phyloP scores from a whole-genome alignment of 35 echinoderm and acorn worm genomes.

The Patiria miniata region DNA sequence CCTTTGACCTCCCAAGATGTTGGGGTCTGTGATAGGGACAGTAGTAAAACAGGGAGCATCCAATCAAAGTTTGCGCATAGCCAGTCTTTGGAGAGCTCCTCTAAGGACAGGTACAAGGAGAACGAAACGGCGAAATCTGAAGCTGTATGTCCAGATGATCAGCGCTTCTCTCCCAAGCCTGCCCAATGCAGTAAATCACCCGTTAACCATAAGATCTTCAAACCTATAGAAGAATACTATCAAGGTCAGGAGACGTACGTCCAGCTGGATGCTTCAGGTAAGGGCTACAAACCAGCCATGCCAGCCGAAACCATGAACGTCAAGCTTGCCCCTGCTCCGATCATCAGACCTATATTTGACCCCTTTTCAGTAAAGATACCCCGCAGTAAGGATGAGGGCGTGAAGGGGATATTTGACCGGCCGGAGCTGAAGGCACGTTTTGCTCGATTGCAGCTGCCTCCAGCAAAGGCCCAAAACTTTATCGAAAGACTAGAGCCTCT shows the following conservation, averaged over 20 bases:
- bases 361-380: constrained; percentile 9
- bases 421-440: neutral
- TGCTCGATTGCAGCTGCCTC: neutral
- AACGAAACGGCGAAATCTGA: neutral
- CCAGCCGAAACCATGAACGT: neutral
- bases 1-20: too few species aligned
- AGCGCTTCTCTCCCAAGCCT: neutral
- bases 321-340: neutral
- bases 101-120: too few species aligned
- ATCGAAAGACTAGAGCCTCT: neutral
- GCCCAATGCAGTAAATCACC: neutral
- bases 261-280: neutral
- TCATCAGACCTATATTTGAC: constrained; percentile 10
- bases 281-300: neutral
- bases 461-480: neutral
- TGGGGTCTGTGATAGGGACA: too few species aligned
- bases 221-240: neutral
- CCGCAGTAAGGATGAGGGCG: neutral
- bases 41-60: too few species aligned
- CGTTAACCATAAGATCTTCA: neutral
- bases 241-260: neutral
- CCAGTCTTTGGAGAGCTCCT: neutral
- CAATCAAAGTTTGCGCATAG: neutral
- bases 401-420: constrained; percentile 21
- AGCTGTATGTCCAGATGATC: neutral